Evolutionary conservation across 2,113 vertebrate species (phyloP).

Genomic region (Phylloscopus whistleri): DNA sequence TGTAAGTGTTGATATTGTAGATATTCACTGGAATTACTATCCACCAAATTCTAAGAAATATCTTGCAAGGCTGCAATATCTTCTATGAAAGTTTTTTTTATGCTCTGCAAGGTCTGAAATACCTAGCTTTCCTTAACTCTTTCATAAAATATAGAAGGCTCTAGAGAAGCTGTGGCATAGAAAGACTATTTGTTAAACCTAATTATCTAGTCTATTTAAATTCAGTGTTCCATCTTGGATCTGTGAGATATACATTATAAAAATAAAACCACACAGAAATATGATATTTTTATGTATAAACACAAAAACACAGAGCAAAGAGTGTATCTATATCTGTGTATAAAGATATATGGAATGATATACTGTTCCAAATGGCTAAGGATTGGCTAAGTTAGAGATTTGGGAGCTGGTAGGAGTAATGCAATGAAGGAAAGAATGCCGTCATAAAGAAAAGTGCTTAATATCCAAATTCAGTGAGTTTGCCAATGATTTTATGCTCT

Average conservation of each 20-base stretch:
- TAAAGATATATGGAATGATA: neutral
- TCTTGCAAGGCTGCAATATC: neutral
- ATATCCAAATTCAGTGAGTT: neutral
- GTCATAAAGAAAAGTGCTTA: neutral
- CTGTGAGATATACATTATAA: neutral
- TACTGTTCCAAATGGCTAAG: neutral
- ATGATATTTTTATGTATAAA: neutral
- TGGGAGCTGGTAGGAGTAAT: neutral
- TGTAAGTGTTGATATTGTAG: accelerated
- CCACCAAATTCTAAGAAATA: neutral
- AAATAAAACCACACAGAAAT: neutral
- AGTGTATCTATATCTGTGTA: neutral
- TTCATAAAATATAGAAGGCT: neutral
- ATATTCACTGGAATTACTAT: neutral
- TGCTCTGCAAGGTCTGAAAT: neutral
- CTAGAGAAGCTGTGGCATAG: neutral
- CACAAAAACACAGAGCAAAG: neutral
- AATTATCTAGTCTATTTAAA: neutral
- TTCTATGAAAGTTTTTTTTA: neutral
- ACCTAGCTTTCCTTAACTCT: neutral
- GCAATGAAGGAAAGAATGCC: neutral
- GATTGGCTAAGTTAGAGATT: neutral
- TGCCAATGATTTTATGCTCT: neutral
- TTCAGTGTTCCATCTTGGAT: neutral
- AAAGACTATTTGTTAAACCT: neutral